Percentiles rank a stretch among this genome's conserved stretches.
phyloP scores from a whole-genome alignment of 2,113 vertebrate genomes.

The Lichenostomus cassidix region DNA sequence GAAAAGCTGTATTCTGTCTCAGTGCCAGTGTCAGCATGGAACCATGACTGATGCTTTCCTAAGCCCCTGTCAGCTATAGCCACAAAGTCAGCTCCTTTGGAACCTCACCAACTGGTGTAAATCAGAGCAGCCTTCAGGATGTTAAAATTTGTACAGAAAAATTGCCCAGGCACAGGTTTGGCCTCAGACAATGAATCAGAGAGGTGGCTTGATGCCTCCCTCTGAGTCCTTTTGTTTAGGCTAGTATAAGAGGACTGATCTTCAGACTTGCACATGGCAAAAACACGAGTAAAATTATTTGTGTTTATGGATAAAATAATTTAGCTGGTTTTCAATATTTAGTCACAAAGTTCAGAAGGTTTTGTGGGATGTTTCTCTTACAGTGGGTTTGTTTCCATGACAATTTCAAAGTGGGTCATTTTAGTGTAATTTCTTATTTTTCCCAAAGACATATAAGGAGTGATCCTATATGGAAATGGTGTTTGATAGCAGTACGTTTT shows the following conservation, averaged over 20 bases:
- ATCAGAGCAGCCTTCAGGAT: not conserved
- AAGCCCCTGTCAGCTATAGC: not conserved
- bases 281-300: not conserved
- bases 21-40: not conserved
- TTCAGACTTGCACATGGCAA: not conserved
- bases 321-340: not conserved
- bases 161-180: not conserved
- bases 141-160: not conserved
- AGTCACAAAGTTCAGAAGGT: not conserved
- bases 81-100: not conserved
- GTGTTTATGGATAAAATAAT: not conserved
- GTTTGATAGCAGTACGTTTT: not conserved
- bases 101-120: not conserved
- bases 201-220: not conserved
- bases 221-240: not conserved
- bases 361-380: not conserved
- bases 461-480: not conserved
- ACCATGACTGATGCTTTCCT: conserved; percentile 12
- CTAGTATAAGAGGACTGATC: not conserved
- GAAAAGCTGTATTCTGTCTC: not conserved
- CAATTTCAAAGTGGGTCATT: not conserved
- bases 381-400: not conserved
- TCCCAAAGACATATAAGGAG: not conserved
- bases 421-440: not conserved
- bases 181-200: not conserved